Evolutionary conservation across 2,888 invertebrate species (phyloP), one percentile per base, ranked within the genome.

Genomic region (Caradrina clavipalpis): DNA sequence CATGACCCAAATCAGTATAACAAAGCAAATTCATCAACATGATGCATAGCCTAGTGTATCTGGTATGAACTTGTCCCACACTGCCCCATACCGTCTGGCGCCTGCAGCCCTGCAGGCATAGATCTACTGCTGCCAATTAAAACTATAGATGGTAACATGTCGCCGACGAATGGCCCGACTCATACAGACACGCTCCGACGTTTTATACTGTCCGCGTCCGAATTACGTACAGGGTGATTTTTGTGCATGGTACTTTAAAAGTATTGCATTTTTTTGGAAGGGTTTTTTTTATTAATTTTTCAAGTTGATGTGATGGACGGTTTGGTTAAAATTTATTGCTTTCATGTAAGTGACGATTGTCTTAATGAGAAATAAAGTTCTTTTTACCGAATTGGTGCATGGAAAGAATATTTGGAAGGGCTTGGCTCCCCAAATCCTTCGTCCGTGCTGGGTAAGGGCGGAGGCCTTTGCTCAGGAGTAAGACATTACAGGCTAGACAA

Each of bases 41-140:
- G 78, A 86, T 70, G 78, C 69, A 86, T 78, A 66, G 68, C 58
- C 76, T 39, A 39, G 21, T 76, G 65, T 59, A 63, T 66, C 55
- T 53, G 53, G 62, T 76, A 81, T 78, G 66, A 80, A 86, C 89
- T 90, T 90, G 90, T 82, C 80, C 89, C 89, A 90, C 86, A 88
- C 89, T 88, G 45, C 50, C 45, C 22, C 58, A 89, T 88, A 90
- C 86, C 90, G 90, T 90, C 91, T 88, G 87, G 73, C 86, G 90
- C 90, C 89, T 88, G 88, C 88, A 88, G 90, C 90, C 90, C 89
- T 88, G 88, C 88, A 88, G 90, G 87, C 88, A 88, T 74, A 76
- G 91, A 94, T 94, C 92, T 93, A 93, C 86, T 78, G 81, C 88
- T 90, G 91, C 92, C 95, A 95, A 95, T 95, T 95, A 94, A 94